phyloP scores from a whole-genome alignment of 2,888 invertebrate species.

The Ophion obscuratus region DNA sequence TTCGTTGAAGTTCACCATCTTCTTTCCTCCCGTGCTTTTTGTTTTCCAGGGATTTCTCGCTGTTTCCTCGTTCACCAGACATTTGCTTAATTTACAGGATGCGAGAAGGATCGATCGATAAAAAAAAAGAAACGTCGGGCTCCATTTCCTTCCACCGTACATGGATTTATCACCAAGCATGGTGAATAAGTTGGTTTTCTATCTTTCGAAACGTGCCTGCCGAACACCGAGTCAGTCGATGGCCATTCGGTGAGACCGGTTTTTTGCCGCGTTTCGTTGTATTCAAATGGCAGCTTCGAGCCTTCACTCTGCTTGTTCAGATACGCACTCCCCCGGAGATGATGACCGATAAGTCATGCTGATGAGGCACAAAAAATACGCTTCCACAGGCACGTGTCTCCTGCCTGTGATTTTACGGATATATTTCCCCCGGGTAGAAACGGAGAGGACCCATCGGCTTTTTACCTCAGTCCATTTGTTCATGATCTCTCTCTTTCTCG shows the following conservation, averaged over 20 bases:
- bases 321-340: not conserved
- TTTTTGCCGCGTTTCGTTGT: not conserved
- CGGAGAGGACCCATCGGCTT: slow-evolving; percentile 1
- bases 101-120: slow-evolving; percentile 19
- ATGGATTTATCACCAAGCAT: slow-evolving; percentile 5
- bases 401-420: slow-evolving; percentile 20
- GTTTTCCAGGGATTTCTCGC: slow-evolving; percentile 27
- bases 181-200: not conserved
- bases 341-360: not conserved
- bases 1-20: slow-evolving; percentile 57
- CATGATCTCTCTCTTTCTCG: slow-evolving; percentile 2
- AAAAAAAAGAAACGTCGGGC: not conserved
- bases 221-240: not conserved
- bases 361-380: not conserved
- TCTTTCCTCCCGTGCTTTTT: slow-evolving; percentile 30
- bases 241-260: not conserved
- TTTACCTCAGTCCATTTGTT: slow-evolving; percentile 21
- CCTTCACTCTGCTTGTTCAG: not conserved
- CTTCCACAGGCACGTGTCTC: slow-evolving; percentile 8
- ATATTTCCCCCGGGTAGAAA: slow-evolving; percentile 32
- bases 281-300: not conserved
- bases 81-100: slow-evolving; percentile 17
- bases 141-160: not conserved
- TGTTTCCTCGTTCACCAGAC: slow-evolving; percentile 21
- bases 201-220: no score